Evolutionary conservation across 30 jellyfish, hydroid and myxozoan species (phyloP).

Genomic region (Aurelia sp.): DNA sequence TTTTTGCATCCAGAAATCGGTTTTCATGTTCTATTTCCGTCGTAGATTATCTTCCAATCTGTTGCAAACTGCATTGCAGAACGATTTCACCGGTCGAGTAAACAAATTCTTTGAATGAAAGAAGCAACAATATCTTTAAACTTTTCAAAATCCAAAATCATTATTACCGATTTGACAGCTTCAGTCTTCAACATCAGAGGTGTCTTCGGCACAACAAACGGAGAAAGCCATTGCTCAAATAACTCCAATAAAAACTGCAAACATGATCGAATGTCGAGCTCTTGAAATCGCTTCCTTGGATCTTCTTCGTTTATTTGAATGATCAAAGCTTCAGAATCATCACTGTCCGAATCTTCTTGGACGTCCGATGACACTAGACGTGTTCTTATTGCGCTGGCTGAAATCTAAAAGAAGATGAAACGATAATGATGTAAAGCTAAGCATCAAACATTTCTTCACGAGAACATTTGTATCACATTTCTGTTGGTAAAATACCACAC

Average conservation of each 20-base stretch:
- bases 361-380: slow-evolving; percentile 93
- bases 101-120: too few relatives aligned
- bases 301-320: slow-evolving; percentile 85
- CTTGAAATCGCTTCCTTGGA: slow-evolving; percentile 77
- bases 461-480: too few relatives aligned
- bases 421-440: too few relatives aligned
- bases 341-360: slow-evolving; percentile 97
- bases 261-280: slow-evolving; percentile 92
- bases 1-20: too few relatives aligned
- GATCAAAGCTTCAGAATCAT: slow-evolving; percentile 88
- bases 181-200: slow-evolving; percentile 92
- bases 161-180: slow-evolving; percentile 86
- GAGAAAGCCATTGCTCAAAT: slow-evolving; percentile 96
- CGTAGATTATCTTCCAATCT: too few relatives aligned
- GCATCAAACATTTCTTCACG: too few relatives aligned
- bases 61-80: too few relatives aligned
- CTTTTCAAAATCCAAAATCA: too few relatives aligned
- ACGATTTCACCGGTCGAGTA: too few relatives aligned
- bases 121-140: too few relatives aligned
- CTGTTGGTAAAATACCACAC: too few relatives aligned
- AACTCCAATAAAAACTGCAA: slow-evolving; percentile 86
- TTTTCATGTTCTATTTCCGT: too few relatives aligned
- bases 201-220: slow-evolving; percentile 80
- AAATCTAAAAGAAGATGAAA: slow-evolving; percentile 50
- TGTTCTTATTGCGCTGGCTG: slow-evolving; percentile 90